Evolutionary conservation across 2,888 invertebrate species (phyloP).

Genomic region (Tetrapedia diversipes): DNA sequence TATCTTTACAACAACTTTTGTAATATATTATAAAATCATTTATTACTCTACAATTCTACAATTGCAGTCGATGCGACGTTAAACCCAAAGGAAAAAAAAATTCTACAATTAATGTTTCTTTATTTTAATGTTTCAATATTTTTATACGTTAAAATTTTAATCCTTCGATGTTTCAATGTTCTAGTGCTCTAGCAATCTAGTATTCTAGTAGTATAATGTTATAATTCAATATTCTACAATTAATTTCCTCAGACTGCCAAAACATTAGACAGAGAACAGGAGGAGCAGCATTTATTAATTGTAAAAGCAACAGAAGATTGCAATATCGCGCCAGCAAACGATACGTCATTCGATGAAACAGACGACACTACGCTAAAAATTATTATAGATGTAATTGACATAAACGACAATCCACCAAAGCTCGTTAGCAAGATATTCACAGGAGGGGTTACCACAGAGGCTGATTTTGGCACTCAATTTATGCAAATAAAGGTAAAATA

Average conservation of each 20-base stretch:
- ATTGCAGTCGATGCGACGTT: no score
- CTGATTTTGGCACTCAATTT: constrained; percentile 94
- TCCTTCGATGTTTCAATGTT: no score
- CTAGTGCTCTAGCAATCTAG: no score
- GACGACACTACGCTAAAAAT: constrained; percentile 90
- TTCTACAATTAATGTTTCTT: no score
- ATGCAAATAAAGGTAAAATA: constrained; percentile 90
- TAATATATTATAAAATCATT: no score
- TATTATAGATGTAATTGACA: constrained; percentile 89
- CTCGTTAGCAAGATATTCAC: constrained; percentile 93
- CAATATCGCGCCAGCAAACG: constrained; percentile 85
- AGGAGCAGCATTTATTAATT: constrained; percentile 87
- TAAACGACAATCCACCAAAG: constrained; percentile 95
- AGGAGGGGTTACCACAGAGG: constrained; percentile 96
- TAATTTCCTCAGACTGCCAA: constrained; percentile 82
- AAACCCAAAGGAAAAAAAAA: no score
- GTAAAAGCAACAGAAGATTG: constrained; percentile 94
- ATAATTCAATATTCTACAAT: neutral
- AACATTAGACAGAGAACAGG: constrained; percentile 90
- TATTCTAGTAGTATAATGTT: no score
- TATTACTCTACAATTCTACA: no score
- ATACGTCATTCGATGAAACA: constrained; percentile 84
- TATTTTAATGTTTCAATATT: no score
- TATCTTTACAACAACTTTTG: no score
- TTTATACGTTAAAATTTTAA: no score